Percentiles rank a stretch among this genome's conserved stretches.
Evolutionary conservation across 2,113 vertebrate genomes (phyloP).

Genomic region (Rhinoderma darwinii): DNA sequence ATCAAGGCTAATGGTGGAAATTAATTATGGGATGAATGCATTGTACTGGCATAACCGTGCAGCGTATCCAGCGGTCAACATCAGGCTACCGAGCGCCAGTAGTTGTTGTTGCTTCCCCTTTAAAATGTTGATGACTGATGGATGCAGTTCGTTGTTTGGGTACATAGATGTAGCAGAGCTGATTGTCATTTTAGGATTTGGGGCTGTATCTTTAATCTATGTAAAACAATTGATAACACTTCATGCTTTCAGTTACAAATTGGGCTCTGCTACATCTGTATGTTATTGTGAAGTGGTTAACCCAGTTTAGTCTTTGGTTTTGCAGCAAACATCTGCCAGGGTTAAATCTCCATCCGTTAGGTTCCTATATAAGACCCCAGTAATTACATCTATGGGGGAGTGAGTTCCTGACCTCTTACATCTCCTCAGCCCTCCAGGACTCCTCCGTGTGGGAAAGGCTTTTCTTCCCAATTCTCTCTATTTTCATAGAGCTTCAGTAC

Average conservation of each 20-base stretch:
- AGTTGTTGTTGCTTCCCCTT: not conserved
- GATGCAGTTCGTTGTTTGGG: not conserved
- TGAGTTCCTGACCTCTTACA: not conserved
- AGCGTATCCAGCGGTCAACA: not conserved
- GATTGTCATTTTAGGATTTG: too few species aligned
- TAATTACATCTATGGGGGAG: not conserved
- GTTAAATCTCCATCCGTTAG: not conserved
- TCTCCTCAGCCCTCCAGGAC: not conserved
- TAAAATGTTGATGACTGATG: too few species aligned
- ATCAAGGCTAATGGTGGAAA: not conserved
- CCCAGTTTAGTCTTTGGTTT: not conserved
- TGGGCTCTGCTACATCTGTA: constrained; percentile 12
- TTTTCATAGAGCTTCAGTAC: not conserved
- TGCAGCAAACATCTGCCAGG: not conserved
- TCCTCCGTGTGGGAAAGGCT: not conserved
- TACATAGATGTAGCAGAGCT: not conserved
- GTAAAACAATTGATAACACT: too few species aligned
- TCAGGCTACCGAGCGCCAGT: not conserved
- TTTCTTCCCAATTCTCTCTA: not conserved
- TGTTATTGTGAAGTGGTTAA: not conserved
- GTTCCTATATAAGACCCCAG: not conserved
- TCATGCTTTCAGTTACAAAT: not conserved
- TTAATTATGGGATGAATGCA: not conserved
- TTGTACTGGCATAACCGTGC: not conserved
- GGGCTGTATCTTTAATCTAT: too few species aligned